phyloP scores from a whole-genome alignment of 2,797 vertebrate genomes.

The Chloroceryle amazona region DNA sequence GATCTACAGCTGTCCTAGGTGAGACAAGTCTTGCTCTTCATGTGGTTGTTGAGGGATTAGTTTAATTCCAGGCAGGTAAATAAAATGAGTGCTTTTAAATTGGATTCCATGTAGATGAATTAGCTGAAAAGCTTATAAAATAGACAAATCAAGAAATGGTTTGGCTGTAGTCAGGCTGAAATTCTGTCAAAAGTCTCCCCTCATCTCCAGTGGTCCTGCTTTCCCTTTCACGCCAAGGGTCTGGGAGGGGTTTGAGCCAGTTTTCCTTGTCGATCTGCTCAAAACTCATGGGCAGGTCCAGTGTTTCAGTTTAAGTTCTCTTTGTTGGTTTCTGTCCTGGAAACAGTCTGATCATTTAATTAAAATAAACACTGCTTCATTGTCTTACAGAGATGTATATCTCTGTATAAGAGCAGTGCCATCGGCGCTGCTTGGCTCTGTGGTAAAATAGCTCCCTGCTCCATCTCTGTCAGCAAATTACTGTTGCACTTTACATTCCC shows the following conservation, averaged over 20 bases:
- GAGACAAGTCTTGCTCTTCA: neutral
- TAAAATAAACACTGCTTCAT: neutral
- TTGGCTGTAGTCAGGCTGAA: neutral
- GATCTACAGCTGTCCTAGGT: neutral
- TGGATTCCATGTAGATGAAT: neutral
- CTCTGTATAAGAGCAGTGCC: neutral
- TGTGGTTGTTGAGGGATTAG: neutral
- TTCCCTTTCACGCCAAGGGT: neutral
- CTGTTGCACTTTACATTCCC: neutral
- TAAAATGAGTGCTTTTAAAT: neutral
- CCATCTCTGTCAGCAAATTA: neutral
- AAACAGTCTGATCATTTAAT: neutral
- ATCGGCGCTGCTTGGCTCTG: neutral
- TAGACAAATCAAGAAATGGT: neutral
- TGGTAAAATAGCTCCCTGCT: neutral
- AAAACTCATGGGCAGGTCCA: neutral
- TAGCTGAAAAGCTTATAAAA: neutral
- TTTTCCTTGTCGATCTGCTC: neutral
- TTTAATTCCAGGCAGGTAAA: neutral
- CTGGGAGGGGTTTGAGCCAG: neutral
- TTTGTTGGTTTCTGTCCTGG: neutral
- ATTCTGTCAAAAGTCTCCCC: neutral
- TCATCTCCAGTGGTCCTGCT: neutral
- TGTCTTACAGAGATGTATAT: fast-evolving
- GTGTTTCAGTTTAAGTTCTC: neutral